These are phyloP conservation scores for Octodon degus DNA, from an alignment of 2,113 vertebrate species.

Conservation along the genomic window DNA sequence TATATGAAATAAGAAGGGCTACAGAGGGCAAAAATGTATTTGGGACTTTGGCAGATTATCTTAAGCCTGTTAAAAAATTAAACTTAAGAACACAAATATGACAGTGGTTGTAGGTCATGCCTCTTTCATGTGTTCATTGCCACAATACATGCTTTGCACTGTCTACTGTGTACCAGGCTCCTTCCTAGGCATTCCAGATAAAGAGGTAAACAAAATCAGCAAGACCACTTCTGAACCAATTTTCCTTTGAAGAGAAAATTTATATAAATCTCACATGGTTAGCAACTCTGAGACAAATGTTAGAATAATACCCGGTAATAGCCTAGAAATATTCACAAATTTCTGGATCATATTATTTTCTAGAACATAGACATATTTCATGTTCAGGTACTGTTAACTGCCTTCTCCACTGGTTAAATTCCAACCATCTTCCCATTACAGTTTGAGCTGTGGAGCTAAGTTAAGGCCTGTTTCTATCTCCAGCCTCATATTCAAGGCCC, in stretches of 20 bases:
- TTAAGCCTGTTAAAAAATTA: conserved; percentile 44
- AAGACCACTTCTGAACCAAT: neutral
- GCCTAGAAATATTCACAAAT: neutral
- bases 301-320: neutral
- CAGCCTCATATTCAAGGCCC: neutral
- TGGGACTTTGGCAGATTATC: neutral
- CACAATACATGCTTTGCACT: neutral
- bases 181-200: neutral
- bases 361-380: neutral
- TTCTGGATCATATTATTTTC: conserved; percentile 28
- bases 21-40: neutral
- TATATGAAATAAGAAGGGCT: neutral
- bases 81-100: conserved; percentile 32
- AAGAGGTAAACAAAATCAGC: neutral
- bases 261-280: neutral
- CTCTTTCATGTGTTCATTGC: neutral
- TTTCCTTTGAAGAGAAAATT: conserved; percentile 15
- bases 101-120: neutral
- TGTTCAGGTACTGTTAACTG: conserved; percentile 31
- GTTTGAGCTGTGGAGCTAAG: conserved; percentile 5
- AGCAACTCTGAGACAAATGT: conserved; percentile 13
- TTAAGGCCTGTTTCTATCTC: conserved; percentile 22
- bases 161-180: neutral
- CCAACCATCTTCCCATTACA: neutral
- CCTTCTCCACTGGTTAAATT: conserved; percentile 30